A percentile compares a stretch with the other conserved stretches of the same genome.
These are phyloP conservation scores for Agrilus mali DNA, from an alignment of 2,888 invertebrate species.

Conservation along the genomic window DNA sequence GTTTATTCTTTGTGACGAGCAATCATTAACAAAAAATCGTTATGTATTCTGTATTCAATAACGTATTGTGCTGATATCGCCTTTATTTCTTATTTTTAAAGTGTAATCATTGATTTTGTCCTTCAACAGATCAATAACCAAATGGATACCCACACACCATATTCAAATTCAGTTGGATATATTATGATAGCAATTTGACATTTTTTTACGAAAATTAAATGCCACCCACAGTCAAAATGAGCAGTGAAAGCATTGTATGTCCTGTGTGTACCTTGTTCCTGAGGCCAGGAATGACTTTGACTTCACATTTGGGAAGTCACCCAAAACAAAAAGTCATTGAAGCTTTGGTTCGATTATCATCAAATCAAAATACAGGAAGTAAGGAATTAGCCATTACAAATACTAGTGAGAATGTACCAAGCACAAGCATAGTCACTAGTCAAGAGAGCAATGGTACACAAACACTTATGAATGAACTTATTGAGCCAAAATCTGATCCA, in stretches of 20 bases:
- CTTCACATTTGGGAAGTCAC: conserved; percentile 72
- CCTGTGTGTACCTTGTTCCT: conserved; percentile 77
- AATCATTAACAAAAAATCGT: background rate
- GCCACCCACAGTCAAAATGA: conserved; percentile 18
- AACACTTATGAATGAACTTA: no score
- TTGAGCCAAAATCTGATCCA: conserved; percentile 25
- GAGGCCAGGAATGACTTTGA: conserved; percentile 69
- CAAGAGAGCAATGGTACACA: no score
- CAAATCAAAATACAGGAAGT: conserved; percentile 12
- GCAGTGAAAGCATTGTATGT: conserved; percentile 40
- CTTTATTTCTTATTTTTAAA: conserved; percentile 4
- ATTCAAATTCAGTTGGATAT: background rate
- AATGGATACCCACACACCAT: conserved; percentile 3
- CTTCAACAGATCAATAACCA: conserved; percentile 15
- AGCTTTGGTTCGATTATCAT: conserved; percentile 42
- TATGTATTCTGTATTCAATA: background rate
- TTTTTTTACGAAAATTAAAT: no score
- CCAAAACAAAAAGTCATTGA: conserved; percentile 81
- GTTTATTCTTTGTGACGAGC: no score
- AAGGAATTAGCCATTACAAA: conserved; percentile 12
- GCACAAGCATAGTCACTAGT: background rate
- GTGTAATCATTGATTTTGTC: conserved; percentile 16
- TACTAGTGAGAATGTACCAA: conserved; percentile 6
- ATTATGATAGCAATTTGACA: background rate
- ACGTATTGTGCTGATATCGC: background rate